Evolutionary conservation across 2,113 vertebrate species (phyloP).

Genomic region (Serilophus lunatus): DNA sequence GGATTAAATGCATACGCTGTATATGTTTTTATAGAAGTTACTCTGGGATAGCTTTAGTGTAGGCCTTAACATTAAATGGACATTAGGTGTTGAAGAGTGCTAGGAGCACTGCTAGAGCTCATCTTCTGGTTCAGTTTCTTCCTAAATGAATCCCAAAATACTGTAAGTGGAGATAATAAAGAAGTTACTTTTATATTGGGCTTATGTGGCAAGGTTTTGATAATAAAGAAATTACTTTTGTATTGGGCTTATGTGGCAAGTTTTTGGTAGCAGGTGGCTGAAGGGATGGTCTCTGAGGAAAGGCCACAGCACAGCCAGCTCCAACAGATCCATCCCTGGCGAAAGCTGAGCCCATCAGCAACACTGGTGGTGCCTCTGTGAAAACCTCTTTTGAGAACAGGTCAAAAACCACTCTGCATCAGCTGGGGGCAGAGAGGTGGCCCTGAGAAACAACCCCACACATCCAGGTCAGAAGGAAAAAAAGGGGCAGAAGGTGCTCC

Average conservation of each 20-base stretch:
- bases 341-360: background rate
- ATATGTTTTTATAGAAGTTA: background rate
- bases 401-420: background rate
- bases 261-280: background rate
- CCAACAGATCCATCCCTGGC: background rate
- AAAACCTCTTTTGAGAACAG: background rate
- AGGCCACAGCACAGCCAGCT: background rate
- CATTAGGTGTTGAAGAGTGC: background rate
- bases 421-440: background rate
- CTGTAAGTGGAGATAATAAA: background rate
- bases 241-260: no score
- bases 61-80: background rate
- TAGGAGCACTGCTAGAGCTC: background rate
- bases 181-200: background rate
- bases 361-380: background rate
- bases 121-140: background rate
- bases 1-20: background rate
- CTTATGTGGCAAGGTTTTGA: background rate
- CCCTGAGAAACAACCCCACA: background rate
- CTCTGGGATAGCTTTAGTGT: background rate
- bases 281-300: background rate
- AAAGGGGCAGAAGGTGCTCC: background rate
- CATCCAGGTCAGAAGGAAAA: background rate
- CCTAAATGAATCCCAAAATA: background rate
- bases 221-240: no score